Conservation (phyloP, 2,888 invertebrate species). For the Drosophila atroscutellata region DNA sequence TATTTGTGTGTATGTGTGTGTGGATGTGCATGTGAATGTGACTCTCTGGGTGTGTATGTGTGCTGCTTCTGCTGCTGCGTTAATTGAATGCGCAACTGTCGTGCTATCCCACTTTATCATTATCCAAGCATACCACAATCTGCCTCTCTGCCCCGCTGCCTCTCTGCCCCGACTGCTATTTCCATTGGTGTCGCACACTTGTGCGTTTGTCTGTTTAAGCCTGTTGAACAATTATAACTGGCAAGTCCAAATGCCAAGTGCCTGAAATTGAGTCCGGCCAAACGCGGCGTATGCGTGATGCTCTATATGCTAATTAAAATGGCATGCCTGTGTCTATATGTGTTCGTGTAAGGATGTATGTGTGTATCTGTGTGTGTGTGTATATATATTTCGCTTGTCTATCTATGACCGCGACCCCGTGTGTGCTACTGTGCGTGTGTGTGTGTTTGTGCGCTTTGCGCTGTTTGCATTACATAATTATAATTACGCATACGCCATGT, state of each 20-base stretch:
- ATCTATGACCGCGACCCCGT: slow-evolving; percentile 30
- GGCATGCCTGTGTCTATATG: slow-evolving; percentile 47
- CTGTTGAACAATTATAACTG: slow-evolving; percentile 78
- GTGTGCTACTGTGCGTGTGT: slow-evolving; percentile 23
- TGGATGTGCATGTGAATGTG: slow-evolving; percentile 7
- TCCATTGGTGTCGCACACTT: slow-evolving; percentile 23
- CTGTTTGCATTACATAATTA: slow-evolving; percentile 79
- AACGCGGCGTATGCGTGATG: slow-evolving; percentile 70
- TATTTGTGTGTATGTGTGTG: slow-evolving; percentile 18
- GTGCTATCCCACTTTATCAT: slow-evolving; percentile 55
- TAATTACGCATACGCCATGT: slow-evolving; percentile 79
- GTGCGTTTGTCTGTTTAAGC: slow-evolving; percentile 73
- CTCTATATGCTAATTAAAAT: slow-evolving; percentile 78
- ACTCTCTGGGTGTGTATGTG: slow-evolving; percentile 6
- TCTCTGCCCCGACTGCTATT: neutral
- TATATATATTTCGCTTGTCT: slow-evolving; percentile 24
- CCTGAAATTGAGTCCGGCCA: slow-evolving; percentile 77
- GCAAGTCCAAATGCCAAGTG: slow-evolving; percentile 80
- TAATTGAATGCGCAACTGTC: slow-evolving; percentile 78
- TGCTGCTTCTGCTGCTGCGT: slow-evolving; percentile 46
- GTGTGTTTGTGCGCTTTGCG: slow-evolving; percentile 42
- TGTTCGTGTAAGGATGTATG: slow-evolving; percentile 17
- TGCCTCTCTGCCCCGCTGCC: no score
- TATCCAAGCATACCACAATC: slow-evolving; percentile 14
- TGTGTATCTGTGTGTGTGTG: slow-evolving; percentile 7